Evolutionary conservation across 2,113 vertebrate genomes (phyloP).

Genomic region (Rhagologus leucostigma): DNA sequence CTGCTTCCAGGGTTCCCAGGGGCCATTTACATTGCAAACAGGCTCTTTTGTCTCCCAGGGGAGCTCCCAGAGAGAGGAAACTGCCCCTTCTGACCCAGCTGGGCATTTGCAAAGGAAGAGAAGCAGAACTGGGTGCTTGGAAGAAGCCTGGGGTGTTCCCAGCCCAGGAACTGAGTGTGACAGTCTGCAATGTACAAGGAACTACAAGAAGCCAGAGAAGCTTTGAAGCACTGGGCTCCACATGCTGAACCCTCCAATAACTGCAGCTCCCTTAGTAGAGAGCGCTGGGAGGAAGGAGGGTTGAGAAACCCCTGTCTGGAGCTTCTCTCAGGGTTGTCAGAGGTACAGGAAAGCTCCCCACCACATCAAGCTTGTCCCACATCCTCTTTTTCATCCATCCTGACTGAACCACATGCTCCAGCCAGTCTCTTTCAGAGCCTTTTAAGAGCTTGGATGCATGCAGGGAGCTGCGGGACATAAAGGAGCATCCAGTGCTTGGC

Average conservation of each 20-base stretch:
- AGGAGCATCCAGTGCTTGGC: not conserved
- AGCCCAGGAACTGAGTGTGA: not conserved
- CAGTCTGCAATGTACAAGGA: not conserved
- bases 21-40: not conserved
- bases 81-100: not conserved
- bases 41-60: not conserved
- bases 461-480: not conserved
- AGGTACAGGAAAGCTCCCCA: not conserved
- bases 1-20: not conserved
- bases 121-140: not conserved
- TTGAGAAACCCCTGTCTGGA: not conserved
- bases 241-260: not conserved
- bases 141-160: not conserved
- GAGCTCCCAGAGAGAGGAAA: not conserved
- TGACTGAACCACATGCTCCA: not conserved
- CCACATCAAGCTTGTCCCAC: not conserved
- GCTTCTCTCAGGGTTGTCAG: not conserved
- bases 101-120: not conserved
- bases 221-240: conserved; percentile 49
- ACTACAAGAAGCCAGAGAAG: conserved; percentile 35
- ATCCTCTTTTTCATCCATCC: not conserved
- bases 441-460: not conserved
- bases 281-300: not conserved
- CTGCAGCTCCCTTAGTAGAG: not conserved
- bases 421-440: not conserved